Conservation (phyloP, 92 coral and sea anemone species). For the Porites divaricata region DNA sequence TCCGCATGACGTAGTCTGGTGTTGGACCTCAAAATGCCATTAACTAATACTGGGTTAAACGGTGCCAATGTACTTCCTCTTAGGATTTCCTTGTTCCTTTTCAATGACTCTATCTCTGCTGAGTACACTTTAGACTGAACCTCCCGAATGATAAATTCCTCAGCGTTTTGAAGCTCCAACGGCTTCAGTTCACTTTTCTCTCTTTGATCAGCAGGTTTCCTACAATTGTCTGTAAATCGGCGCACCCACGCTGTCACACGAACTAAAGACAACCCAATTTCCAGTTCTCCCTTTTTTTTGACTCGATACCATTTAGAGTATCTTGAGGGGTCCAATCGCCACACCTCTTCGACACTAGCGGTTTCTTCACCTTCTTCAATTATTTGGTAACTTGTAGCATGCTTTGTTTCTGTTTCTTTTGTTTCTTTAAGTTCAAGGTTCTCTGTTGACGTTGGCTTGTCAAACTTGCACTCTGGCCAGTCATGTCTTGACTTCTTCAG, state of each 20-base stretch:
- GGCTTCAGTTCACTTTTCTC: no score
- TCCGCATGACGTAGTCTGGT: slow-evolving; percentile 52
- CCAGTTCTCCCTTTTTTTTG: slow-evolving; percentile 44
- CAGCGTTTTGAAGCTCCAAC: slow-evolving; percentile 57
- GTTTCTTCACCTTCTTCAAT: slow-evolving; percentile 26
- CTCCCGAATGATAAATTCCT: slow-evolving; percentile 45
- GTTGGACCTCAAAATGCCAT: slow-evolving; percentile 59
- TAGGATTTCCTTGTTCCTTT: not conserved
- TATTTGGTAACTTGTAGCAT: not conserved
- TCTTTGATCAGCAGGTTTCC: slow-evolving; percentile 23
- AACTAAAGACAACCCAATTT: slow-evolving; percentile 6
- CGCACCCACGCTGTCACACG: slow-evolving; percentile 66
- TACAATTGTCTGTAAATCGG: no score
- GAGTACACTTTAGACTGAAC: slow-evolving; percentile 53
- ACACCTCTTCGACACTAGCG: slow-evolving; percentile 1
- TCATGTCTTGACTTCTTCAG: slow-evolving; percentile 33
- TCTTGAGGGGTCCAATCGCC: slow-evolving; percentile 57
- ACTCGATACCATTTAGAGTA: slow-evolving; percentile 70
- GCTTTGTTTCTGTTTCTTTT: no score
- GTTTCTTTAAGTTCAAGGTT: slow-evolving; percentile 10
- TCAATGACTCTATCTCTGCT: slow-evolving; percentile 61
- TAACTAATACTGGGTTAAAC: slow-evolving; percentile 43
- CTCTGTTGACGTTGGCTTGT: slow-evolving; percentile 18
- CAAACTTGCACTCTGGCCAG: slow-evolving; percentile 48
- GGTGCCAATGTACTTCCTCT: not conserved